Conservation (phyloP, 2,797 vertebrate genomes). For the Epinephelus awoara region DNA sequence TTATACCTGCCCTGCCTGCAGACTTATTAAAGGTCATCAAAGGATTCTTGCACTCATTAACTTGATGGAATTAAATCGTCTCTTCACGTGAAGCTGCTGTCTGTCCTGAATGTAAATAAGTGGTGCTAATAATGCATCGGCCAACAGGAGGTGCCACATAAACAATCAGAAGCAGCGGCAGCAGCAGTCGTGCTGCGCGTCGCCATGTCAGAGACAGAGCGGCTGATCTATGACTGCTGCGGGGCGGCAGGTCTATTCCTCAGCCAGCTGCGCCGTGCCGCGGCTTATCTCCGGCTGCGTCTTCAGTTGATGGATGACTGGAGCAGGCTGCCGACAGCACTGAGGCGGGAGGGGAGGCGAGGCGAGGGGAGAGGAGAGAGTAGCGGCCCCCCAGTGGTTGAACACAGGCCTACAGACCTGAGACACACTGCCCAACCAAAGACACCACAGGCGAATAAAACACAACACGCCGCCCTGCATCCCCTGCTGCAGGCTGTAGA, state of each 20-base stretch:
- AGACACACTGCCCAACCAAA: constrained; percentile 24
- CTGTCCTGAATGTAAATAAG: constrained; percentile 47
- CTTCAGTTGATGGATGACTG: constrained; percentile 82
- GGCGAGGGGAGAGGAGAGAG: constrained; percentile 19
- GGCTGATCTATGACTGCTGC: constrained; percentile 78
- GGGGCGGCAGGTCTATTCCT: constrained; percentile 77
- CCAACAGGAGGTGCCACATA: constrained; percentile 82
- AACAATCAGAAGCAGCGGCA: constrained; percentile 58
- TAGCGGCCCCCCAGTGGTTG: constrained; percentile 78
- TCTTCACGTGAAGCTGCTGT: constrained; percentile 23
- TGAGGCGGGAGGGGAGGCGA: constrained; percentile 33
- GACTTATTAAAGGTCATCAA: constrained; percentile 8
- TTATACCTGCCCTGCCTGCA: background rate
- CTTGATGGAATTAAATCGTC: constrained; percentile 20
- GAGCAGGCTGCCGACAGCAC: constrained; percentile 59
- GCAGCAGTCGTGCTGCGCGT: constrained; percentile 50
- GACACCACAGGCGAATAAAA: constrained; percentile 35
- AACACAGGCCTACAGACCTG: constrained; percentile 61
- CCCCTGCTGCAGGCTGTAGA: constrained; percentile 34
- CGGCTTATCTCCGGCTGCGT: constrained; percentile 81
- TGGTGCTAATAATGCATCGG: constrained; percentile 66
- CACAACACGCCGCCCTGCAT: constrained; percentile 25
- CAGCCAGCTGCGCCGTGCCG: constrained; percentile 73
- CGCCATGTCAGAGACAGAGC: constrained; percentile 57
- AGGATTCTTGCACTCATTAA: background rate